phyloP scores from a whole-genome alignment of 2,113 vertebrate species.

The Corythornis vintsioides region DNA sequence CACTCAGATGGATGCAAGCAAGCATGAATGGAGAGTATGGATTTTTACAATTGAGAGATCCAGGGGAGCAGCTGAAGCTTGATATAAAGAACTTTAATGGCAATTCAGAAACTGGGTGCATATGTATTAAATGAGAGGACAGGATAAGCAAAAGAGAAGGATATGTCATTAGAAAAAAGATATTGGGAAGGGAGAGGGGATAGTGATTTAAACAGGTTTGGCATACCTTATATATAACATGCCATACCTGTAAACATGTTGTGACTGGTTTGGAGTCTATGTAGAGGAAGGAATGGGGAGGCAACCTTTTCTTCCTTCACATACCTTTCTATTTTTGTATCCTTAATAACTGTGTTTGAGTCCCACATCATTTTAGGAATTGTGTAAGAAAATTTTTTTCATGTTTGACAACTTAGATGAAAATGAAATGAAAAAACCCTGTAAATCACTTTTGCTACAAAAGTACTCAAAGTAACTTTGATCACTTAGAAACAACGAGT shows the following conservation, averaged over 20 bases:
- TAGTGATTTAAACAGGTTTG: not conserved
- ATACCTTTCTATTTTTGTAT: not conserved
- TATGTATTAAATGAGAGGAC: not conserved
- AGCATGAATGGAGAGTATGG: not conserved
- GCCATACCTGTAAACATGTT: not conserved
- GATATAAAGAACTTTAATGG: not conserved
- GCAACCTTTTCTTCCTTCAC: not conserved
- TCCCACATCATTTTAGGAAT: not conserved
- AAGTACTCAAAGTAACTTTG: not conserved
- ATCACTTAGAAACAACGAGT: not conserved
- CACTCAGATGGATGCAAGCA: not conserved
- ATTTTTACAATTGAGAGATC: not conserved
- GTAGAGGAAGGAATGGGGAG: not conserved
- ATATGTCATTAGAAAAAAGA: not conserved
- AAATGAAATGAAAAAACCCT: not conserved
- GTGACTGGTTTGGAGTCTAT: not conserved
- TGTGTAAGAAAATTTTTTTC: not conserved
- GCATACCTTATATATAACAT: not conserved
- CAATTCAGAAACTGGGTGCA: not conserved
- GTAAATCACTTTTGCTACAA: not conserved
- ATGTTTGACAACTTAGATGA: not conserved
- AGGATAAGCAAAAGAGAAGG: not conserved
- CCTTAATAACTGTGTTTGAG: not conserved
- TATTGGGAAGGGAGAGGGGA: not conserved
- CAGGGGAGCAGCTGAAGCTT: not conserved